phyloP scores from a whole-genome alignment of 2,888 invertebrate genomes.

The Tenthredo mesomela region DNA sequence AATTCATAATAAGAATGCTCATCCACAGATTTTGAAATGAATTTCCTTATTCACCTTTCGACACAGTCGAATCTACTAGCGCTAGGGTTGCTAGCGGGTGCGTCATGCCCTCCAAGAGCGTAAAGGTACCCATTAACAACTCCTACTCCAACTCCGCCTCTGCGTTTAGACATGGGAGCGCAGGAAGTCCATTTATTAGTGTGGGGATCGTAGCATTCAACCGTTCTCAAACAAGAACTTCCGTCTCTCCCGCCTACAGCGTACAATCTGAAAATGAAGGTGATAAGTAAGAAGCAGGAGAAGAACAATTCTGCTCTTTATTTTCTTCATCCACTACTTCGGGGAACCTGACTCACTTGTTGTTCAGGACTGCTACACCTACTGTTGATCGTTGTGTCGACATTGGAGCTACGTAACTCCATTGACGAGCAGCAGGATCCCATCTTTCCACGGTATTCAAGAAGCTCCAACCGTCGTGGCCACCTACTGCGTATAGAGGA shows the following conservation, averaged over 20 bases:
- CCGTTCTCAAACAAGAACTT: constrained; percentile 92
- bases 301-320: background rate
- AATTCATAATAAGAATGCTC: constrained; percentile 31
- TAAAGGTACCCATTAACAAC: constrained; percentile 94
- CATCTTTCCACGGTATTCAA: constrained; percentile 95
- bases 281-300: background rate
- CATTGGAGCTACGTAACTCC: constrained; percentile 96
- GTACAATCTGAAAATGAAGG: constrained; percentile 84
- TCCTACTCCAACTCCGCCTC: constrained; percentile 95
- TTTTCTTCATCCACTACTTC: background rate
- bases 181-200: constrained; percentile 91
- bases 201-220: constrained; percentile 89
- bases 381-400: constrained; percentile 93
- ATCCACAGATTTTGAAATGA: background rate
- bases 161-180: constrained; percentile 91
- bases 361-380: constrained; percentile 92
- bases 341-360: constrained; percentile 77
- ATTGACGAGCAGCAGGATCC: constrained; percentile 93
- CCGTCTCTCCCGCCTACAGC: constrained; percentile 97
- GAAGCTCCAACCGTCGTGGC: constrained; percentile 98
- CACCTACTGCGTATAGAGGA: constrained; percentile 96
- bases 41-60: constrained; percentile 87
- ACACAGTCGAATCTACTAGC: constrained; percentile 93
- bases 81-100: constrained; percentile 92
- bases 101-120: constrained; percentile 96